Evolutionary conservation across 1,140 invertebrate species (phyloP).

Genomic region (Pinna nobilis): DNA sequence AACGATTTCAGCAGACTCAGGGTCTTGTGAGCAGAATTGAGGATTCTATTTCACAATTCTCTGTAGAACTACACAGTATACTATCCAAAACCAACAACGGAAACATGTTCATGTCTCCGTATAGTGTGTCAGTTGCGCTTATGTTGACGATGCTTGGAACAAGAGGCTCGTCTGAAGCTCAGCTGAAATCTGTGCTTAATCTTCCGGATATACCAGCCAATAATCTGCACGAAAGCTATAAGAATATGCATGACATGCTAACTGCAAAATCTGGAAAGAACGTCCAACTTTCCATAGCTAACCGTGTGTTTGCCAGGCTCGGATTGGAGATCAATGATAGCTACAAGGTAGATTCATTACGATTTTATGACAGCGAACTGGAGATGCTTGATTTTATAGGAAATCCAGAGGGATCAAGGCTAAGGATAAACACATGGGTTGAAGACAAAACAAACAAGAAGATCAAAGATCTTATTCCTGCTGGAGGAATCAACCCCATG

Average conservation of each 20-base stretch:
- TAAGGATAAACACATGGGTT: conserved; percentile 83
- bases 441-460: conserved; percentile 79
- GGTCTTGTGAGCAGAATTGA: too few species aligned
- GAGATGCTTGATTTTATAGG: conserved; percentile 35
- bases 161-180: conserved; percentile 80
- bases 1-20: too few species aligned
- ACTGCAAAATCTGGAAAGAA: conserved; percentile 81
- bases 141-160: conserved; percentile 82
- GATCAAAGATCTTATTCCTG: conserved; percentile 79
- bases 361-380: conserved; percentile 39
- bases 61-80: too few species aligned
- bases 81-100: too few species aligned
- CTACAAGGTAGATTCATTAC: conserved; percentile 10
- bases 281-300: conserved; percentile 78
- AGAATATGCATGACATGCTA: conserved; percentile 17
- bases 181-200: conserved; percentile 73
- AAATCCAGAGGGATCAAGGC: conserved; percentile 49
- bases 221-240: conserved; percentile 31
- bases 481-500: conserved; percentile 69
- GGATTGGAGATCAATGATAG: conserved; percentile 15
- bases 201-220: neutral
- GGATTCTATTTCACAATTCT: too few species aligned
- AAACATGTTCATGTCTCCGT: conserved; percentile 81
- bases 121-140: conserved; percentile 81
- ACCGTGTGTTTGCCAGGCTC: conserved; percentile 78